phyloP scores from a whole-genome alignment of 1,140 invertebrate genomes.

The Drosophila virilis region DNA sequence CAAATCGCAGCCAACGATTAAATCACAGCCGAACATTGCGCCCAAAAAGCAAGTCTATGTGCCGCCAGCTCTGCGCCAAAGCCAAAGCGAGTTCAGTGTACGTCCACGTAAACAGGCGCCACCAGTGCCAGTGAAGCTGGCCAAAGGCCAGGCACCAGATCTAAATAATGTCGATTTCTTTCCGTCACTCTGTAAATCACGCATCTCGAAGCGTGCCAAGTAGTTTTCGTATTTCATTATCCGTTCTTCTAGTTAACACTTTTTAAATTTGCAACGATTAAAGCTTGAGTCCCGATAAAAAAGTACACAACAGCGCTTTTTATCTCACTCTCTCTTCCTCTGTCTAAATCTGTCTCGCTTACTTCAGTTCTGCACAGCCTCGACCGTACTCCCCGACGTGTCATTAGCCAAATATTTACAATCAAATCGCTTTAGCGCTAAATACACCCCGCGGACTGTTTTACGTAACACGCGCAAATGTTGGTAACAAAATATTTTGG shows the following conservation, averaged over 20 bases:
- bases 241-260: constrained; percentile 25
- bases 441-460: constrained; percentile 55
- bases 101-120: constrained; percentile 23
- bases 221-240: constrained; percentile 29
- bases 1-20: neutral
- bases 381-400: constrained; percentile 40
- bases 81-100: constrained; percentile 41
- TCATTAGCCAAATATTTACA: constrained; percentile 73
- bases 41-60: constrained; percentile 49
- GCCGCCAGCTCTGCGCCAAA: constrained; percentile 68
- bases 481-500: constrained; percentile 4
- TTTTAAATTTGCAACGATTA: constrained; percentile 46
- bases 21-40: neutral
- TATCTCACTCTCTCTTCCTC: neutral
- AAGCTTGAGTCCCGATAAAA: constrained; percentile 26
- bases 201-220: constrained; percentile 51
- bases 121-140: constrained; percentile 6
- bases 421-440: constrained; percentile 60
- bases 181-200: constrained; percentile 41
- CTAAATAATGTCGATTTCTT: constrained; percentile 61
- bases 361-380: neutral
- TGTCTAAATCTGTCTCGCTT: neutral
- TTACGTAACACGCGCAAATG: constrained; percentile 14
- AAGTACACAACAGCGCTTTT: constrained; percentile 12
- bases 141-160: constrained; percentile 59